Base-by-base conservation (phyloP, 2,888 invertebrate species). In the Myopa tessellatipennis region DNA sequence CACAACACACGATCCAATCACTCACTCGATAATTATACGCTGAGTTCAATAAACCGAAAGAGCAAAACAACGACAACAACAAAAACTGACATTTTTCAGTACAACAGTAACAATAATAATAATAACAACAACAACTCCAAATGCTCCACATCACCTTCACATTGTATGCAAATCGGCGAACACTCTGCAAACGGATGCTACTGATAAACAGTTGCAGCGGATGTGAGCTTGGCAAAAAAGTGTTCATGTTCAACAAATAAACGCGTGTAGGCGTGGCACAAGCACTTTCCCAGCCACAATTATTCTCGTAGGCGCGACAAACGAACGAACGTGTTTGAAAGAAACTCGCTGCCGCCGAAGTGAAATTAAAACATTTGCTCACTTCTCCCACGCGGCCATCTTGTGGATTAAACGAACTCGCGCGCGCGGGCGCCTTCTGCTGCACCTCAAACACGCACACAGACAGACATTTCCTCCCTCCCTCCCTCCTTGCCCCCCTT, bases 351-450 rank as follows among this genome's bases (percentile, higher is more conserved):
- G 16, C 26, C 6, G 18, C 18, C n/a, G n/a, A 38, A 40, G 18
- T 16, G 50, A 63, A 73, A 73, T 73, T 73, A 63, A 73, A 73
- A 73, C 45, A 73, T 73, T 73, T 61, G 34, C 63, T 34, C 18
- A 50, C 61, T 8, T 34, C n/a, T 61, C 61, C 73, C 73, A 50
- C 58, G 34, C 58, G 68, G 40, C 74, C 52, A 68, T 58, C 67
- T 74, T 55, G 18, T 63, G 67, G 67, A 74, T 74, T 74, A 68
- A 50, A 67, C 58, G 6, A 8, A 18, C n/a, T 3, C 55, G 71
- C 52, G 36, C n/a, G 12, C 60, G 67, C 38, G 12, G 38, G 38
- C 38, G 4, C 58, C 52, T 63, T 26, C 63, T n/a, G 73, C 52
- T 36, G 16, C 7, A 36, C 70, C n/a, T 71, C 34, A 45, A 45